Evolutionary conservation across 2,113 vertebrate species (phyloP).

Genomic region (Fregetta grallaria): DNA sequence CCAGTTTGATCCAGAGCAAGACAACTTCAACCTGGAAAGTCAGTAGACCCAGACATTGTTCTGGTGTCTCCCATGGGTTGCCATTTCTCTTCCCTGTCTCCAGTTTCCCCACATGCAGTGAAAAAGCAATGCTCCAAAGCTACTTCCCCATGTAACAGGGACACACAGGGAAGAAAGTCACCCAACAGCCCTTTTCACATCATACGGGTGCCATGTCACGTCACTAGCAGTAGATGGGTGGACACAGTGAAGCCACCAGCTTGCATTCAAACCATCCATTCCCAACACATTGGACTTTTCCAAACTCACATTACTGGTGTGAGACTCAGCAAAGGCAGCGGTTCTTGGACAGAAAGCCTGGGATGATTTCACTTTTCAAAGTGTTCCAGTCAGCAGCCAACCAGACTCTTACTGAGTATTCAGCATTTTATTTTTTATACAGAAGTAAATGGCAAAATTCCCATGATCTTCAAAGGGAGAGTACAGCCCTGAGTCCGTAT

Average conservation of each 20-base stretch:
- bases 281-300: background rate
- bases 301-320: background rate
- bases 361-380: background rate
- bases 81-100: background rate
- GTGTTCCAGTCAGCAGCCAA: background rate
- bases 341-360: background rate
- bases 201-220: fast-evolving
- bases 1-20: background rate
- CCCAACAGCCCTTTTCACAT: background rate
- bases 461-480: background rate
- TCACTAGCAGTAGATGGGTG: background rate
- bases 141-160: background rate
- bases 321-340: background rate
- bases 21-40: background rate
- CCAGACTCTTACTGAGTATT: background rate
- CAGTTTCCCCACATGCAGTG: background rate
- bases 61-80: background rate
- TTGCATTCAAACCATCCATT: background rate
- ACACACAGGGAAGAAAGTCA: background rate
- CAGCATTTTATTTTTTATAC: background rate
- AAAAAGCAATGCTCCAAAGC: background rate
- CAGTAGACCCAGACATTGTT: background rate
- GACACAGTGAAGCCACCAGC: background rate
- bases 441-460: conserved; percentile 16
- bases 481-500: background rate